phyloP scores from a whole-genome alignment of 2,113 vertebrate species.

The Leptosomus discolor region DNA sequence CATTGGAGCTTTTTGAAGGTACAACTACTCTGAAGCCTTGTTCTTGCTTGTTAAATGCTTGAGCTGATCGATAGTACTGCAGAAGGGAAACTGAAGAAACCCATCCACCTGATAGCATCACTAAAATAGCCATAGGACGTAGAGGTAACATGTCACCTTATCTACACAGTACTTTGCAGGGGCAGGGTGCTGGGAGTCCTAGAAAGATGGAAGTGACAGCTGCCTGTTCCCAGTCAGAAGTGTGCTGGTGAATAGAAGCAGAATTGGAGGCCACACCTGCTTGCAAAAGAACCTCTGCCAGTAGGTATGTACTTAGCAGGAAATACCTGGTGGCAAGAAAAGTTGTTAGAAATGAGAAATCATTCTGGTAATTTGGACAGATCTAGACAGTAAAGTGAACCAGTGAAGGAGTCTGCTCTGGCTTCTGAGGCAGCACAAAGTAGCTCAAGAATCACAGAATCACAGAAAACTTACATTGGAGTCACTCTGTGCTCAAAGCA shows the following conservation, averaged over 20 bases:
- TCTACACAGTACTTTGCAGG: not conserved
- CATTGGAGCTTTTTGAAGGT: not conserved
- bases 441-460: not conserved
- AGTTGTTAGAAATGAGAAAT: not conserved
- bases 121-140: not conserved
- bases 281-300: not conserved
- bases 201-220: not conserved
- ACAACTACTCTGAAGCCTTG: not conserved
- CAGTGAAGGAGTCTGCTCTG: not conserved
- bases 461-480: not conserved
- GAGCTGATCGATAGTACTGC: not conserved
- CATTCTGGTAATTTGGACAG: not conserved
- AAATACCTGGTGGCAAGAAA: not conserved
- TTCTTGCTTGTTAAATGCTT: not conserved
- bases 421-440: not conserved
- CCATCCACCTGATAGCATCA: not conserved
- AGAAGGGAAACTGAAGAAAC: not conserved
- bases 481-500: not conserved
- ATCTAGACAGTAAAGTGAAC: not conserved
- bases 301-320: not conserved
- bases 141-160: not conserved
- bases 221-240: not conserved
- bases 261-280: not conserved
- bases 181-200: not conserved
- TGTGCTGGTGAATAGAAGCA: not conserved